Base-by-base conservation (phyloP, 2,888 invertebrate species). In the Polyommatus iphigenia region DNA sequence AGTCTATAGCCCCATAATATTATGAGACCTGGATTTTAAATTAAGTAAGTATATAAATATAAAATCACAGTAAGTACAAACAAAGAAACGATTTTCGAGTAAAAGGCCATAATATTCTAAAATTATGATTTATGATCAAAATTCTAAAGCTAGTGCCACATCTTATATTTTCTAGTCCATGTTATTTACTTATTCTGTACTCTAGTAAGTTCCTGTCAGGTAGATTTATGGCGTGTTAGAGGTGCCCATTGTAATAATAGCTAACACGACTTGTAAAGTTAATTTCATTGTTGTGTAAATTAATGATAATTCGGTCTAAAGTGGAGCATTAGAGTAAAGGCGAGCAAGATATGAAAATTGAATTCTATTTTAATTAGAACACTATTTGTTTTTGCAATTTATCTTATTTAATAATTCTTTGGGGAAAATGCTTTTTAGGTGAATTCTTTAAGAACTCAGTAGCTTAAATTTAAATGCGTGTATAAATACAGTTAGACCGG, bases 231-330 rank as follows among this genome's bases (percentile, higher is more conserved):
- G 75, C 24, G 75, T 50, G 75, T 75, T 50, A 50, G 75, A 50
- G 41, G 46, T 50, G 75, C 50, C 50, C 75, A 75, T 75, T 75
- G 75, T 75, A 54, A 75, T 75, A 75, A 75, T 75, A 50, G 75
- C 50, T 75, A 75, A 54, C 75, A 54, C 75, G 75, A 75, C 50
- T 75, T 54, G 75, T 75, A 75, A 50, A 73, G 73, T 75, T 75
- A 50, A 54, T 75, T 75, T 75, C 75, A 75, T 75, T 54, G 73
- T 73, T 73, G 75, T 75, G 75, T 50, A 54, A 54, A 75, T 75
- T 75, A 75, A 75, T 73, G 73, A 73, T 73, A 73, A 73, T 73
- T 73, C n/a, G 20, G 46, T 46, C 36, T 72, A 72, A 72, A 29
- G 67, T 67, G 29, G 29, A 29, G 67, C 15, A 29, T 67, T 67